Evolutionary conservation across 1,140 invertebrate species (phyloP).

Genomic region (Drosophila watanabei): DNA sequence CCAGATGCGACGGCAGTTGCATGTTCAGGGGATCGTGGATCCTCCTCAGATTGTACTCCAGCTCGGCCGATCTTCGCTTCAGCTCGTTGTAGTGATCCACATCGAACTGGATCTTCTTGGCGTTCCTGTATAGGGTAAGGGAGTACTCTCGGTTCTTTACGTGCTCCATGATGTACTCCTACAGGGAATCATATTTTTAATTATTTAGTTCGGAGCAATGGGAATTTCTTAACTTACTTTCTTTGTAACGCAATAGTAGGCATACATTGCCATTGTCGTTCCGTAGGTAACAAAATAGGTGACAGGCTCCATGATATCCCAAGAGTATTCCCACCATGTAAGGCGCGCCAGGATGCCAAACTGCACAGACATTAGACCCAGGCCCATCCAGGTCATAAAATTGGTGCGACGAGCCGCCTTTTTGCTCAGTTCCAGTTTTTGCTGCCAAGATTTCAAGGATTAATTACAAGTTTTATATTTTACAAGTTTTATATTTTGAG

Average conservation of each 20-base stretch:
- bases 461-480: too few relatives aligned
- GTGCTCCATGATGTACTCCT: slow-evolving; percentile 97
- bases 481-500: background rate
- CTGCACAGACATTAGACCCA: slow-evolving; percentile 98
- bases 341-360: slow-evolving; percentile 98
- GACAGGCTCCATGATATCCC: slow-evolving; percentile 99
- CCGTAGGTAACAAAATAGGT: slow-evolving; percentile 99
- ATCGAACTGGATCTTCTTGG: slow-evolving; percentile 94
- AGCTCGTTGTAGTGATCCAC: slow-evolving; percentile 94
- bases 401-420: slow-evolving; percentile 91
- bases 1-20: slow-evolving; percentile 86
- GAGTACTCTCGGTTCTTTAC: slow-evolving; percentile 96
- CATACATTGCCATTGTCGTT: slow-evolving; percentile 98
- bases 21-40: slow-evolving; percentile 93
- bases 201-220: background rate
- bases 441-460: slow-evolving; percentile 85
- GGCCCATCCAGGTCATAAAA: slow-evolving; percentile 94
- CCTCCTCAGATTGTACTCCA: slow-evolving; percentile 92
- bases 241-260: slow-evolving; percentile 98
- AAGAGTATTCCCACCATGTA: slow-evolving; percentile 99
- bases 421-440: slow-evolving; percentile 90
- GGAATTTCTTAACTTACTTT: slow-evolving; percentile 89
- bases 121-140: slow-evolving; percentile 94
- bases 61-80: slow-evolving; percentile 90
- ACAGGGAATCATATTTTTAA: background rate